phyloP scores from a whole-genome alignment of 2,113 vertebrate genomes.

The Python bivittatus region DNA sequence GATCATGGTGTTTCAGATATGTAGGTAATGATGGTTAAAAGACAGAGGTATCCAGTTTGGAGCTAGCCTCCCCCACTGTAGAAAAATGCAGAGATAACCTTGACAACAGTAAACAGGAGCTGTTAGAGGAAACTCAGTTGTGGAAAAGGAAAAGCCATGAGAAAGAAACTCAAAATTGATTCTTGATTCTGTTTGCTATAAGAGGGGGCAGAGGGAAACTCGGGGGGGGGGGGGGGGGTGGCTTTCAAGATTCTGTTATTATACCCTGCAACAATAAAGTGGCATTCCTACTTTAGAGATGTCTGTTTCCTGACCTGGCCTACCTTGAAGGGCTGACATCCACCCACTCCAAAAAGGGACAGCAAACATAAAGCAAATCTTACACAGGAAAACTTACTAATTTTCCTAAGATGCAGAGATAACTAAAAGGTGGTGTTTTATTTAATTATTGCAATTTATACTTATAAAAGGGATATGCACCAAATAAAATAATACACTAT shows the following conservation, averaged over 20 bases:
- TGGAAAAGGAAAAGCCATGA: not conserved
- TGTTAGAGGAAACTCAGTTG: not conserved
- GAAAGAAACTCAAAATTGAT: not conserved
- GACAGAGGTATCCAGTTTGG: slow-evolving; percentile 3
- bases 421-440: not conserved
- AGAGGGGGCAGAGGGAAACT: too few species aligned
- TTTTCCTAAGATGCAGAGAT: slow-evolving; percentile 40
- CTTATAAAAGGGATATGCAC: not conserved
- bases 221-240: too few species aligned
- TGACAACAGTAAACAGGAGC: not conserved
- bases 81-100: not conserved
- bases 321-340: too few species aligned
- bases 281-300: too few species aligned
- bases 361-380: slow-evolving; percentile 31
- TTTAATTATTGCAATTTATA: slow-evolving; percentile 22
- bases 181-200: too few species aligned
- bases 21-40: slow-evolving; percentile 27
- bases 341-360: not conserved
- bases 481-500: not conserved
- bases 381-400: slow-evolving; percentile 40
- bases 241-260: too few species aligned
- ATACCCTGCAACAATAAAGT: too few species aligned
- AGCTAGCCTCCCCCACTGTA: not conserved
- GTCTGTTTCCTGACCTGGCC: too few species aligned
- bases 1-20: slow-evolving; percentile 29